phyloP scores from a whole-genome alignment of 1,140 invertebrate genomes.

The Cydia fagiglandana region DNA sequence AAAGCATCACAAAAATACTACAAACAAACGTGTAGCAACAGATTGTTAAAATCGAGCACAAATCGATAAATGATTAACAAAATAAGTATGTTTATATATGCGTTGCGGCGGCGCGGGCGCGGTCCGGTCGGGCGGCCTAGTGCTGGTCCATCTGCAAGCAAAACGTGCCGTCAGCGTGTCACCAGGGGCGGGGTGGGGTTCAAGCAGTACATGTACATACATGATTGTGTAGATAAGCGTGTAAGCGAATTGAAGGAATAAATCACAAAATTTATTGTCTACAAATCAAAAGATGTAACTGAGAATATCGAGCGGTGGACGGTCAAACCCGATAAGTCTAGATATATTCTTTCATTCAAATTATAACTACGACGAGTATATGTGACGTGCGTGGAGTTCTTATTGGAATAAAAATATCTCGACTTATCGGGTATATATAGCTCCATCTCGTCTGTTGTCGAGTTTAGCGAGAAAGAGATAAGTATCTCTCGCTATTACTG shows the following conservation, averaged over 20 bases:
- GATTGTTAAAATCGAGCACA: constrained; percentile 55
- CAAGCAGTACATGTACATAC: background rate
- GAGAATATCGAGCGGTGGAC: no score
- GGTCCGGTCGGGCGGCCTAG: constrained; percentile 47
- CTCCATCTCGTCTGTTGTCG: no score
- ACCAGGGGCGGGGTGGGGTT: background rate
- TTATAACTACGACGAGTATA: no score
- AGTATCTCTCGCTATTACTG: no score
- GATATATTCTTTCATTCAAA: no score
- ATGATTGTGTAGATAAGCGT: background rate
- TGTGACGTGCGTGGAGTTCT: no score
- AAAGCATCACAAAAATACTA: constrained; percentile 68
- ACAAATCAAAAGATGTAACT: no score
- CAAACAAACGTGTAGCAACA: constrained; percentile 53
- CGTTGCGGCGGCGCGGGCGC: constrained; percentile 41
- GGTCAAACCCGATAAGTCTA: no score
- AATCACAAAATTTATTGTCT: no score
- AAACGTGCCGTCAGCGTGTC: background rate
- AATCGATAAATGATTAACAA: constrained; percentile 68
- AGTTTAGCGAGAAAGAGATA: no score
- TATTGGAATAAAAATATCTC: no score
- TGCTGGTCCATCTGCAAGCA: constrained; percentile 70
- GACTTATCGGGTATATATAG: no score
- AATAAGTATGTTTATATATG: constrained; percentile 67
- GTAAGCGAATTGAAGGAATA: background rate